These are phyloP conservation scores for Apolygus lucorum DNA, from an alignment of 1,140 invertebrate genomes.

Conservation along the genomic window DNA sequence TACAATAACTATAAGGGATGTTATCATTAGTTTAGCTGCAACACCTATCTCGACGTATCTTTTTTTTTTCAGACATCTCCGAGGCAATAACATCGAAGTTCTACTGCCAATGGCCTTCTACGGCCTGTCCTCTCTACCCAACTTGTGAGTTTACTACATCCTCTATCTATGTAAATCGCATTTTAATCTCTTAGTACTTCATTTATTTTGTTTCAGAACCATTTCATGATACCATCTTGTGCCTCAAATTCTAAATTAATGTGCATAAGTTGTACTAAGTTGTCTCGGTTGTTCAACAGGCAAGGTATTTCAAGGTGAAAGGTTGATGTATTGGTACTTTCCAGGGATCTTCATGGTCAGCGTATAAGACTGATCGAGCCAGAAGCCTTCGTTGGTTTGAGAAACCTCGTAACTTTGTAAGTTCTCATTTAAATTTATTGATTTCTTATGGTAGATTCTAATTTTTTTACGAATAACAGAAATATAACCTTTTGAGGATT, in stretches of 20 bases:
- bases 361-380: slow-evolving; percentile 32
- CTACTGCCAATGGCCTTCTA: slow-evolving; percentile 36
- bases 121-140: slow-evolving; percentile 36
- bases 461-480: no score
- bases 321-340: no score
- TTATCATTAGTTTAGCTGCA: no score
- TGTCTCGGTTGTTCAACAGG: no score
- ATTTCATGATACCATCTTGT: slow-evolving; percentile 15
- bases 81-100: slow-evolving; percentile 35
- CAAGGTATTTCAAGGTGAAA: no score
- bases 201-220: no score
- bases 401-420: slow-evolving; percentile 33
- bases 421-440: slow-evolving; percentile 20
- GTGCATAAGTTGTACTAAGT: background rate
- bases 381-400: slow-evolving; percentile 35
- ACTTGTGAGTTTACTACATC: slow-evolving; percentile 34
- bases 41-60: no score
- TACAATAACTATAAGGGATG: no score
- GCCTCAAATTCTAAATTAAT: background rate
- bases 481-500: no score
- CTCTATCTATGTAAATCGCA: no score
- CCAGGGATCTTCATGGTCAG: slow-evolving; percentile 34
- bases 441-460: no score
- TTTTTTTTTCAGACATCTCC: slow-evolving; percentile 36
- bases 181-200: no score